Conservation (phyloP, 2,888 invertebrate genomes). For the Ectemnius lituratus region DNA sequence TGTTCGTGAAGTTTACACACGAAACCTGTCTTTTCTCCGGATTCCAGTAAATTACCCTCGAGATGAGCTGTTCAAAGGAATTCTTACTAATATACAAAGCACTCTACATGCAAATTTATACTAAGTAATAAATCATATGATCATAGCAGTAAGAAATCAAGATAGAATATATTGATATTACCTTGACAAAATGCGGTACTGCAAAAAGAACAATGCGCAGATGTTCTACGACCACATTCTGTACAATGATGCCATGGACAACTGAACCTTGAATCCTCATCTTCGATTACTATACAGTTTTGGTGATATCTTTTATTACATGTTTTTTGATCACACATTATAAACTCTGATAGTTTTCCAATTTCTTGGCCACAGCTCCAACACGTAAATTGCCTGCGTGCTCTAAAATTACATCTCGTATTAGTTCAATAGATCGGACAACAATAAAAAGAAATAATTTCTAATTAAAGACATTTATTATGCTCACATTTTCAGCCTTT, state of each 20-base stretch:
- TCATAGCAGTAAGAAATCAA: too few relatives aligned
- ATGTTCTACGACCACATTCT: constrained; percentile 69
- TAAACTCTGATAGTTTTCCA: constrained; percentile 49
- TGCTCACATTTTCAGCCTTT: constrained; percentile 38
- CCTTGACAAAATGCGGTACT: constrained; percentile 73
- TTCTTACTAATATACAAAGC: constrained; percentile 12
- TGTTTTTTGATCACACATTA: constrained; percentile 68
- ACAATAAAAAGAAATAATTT: background rate
- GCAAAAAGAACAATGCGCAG: constrained; percentile 69
- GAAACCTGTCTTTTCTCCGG: constrained; percentile 59
- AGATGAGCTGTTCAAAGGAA: constrained; percentile 63
- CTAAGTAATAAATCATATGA: background rate
- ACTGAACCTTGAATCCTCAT: constrained; percentile 64
- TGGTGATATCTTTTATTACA: constrained; percentile 71
- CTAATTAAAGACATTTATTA: background rate
- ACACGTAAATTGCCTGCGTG: constrained; percentile 56
- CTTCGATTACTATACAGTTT: constrained; percentile 62
- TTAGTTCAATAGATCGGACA: too few relatives aligned
- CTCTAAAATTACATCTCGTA: constrained; percentile 32
- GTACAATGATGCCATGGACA: constrained; percentile 74
- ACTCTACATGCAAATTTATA: background rate
- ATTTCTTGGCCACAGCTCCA: constrained; percentile 69
- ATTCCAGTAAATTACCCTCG: constrained; percentile 66
- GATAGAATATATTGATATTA: constrained; percentile 27
- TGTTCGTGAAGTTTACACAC: constrained; percentile 68